phyloP scores from a whole-genome alignment of 2,113 vertebrate genomes.

The Tychaedon coryphoeus region DNA sequence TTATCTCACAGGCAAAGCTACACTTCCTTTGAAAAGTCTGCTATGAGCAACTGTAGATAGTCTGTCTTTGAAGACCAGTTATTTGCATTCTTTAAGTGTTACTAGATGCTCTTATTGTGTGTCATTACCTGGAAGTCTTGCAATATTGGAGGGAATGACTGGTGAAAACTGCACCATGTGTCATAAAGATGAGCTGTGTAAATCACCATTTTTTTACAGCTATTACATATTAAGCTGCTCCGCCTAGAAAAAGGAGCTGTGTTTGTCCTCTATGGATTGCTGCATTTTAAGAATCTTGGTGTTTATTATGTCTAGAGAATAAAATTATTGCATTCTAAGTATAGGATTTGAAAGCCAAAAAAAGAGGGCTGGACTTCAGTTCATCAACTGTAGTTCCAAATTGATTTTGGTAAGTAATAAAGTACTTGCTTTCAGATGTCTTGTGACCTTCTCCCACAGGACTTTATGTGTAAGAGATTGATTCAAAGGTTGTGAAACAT shows the following conservation, averaged over 20 bases:
- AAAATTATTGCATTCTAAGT: neutral
- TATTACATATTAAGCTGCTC: neutral
- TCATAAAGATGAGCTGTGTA: neutral
- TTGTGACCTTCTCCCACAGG: neutral
- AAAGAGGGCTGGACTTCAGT: neutral
- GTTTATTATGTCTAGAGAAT: neutral
- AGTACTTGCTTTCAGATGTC: neutral
- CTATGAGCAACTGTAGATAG: neutral
- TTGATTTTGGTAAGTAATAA: neutral
- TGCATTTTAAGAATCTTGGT: neutral
- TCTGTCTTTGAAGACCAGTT: neutral
- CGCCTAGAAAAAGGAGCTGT: neutral
- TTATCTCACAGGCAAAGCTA: neutral
- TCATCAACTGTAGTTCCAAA: neutral
- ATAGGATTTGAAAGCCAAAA: neutral
- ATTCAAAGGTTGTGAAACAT: neutral
- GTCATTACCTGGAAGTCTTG: neutral
- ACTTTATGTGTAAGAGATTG: neutral
- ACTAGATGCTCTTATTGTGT: neutral
- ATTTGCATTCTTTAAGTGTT: neutral
- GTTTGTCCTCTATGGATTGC: neutral
- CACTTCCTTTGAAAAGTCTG: neutral
- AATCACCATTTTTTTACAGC: neutral
- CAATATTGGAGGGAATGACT: neutral
- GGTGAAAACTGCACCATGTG: neutral